phyloP scores from a whole-genome alignment of 2,888 invertebrate species.

The Trimorus sp. region DNA sequence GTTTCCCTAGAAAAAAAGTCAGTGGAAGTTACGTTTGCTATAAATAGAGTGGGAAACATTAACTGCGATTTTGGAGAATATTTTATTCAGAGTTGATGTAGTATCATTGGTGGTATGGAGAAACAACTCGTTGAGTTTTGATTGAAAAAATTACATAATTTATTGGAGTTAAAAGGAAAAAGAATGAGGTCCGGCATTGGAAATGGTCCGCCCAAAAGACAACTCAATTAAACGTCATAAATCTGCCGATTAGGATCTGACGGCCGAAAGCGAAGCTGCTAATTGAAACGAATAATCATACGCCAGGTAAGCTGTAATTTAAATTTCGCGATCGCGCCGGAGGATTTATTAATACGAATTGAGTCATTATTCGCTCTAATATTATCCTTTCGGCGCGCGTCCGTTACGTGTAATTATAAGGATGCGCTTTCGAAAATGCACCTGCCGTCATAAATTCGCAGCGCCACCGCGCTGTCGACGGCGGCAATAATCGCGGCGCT shows the following conservation, averaged over 20 bases:
- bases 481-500: slow-evolving; percentile 38
- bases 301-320: slow-evolving; percentile 51
- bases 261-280: slow-evolving; percentile 7
- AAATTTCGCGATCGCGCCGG: slow-evolving; percentile 10
- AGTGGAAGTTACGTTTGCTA: no score
- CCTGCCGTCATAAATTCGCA: slow-evolving; percentile 58
- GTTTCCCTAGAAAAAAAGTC: no score
- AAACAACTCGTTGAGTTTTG: not conserved
- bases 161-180: not conserved
- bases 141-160: not conserved
- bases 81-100: no score
- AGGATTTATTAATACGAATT: slow-evolving; percentile 52
- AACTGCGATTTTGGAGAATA: no score
- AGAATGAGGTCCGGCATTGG: no score
- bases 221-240: slow-evolving; percentile 14
- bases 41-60: no score
- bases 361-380: slow-evolving; percentile 61
- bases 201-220: not conserved
- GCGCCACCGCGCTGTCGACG: slow-evolving; percentile 16
- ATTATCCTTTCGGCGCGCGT: slow-evolving; percentile 56
- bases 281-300: slow-evolving; percentile 41
- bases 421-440: slow-evolving; percentile 42
- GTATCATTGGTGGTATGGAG: no score
- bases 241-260: not conserved
- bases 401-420: slow-evolving; percentile 52